Evolutionary conservation across 2,888 invertebrate genomes (phyloP), one percentile per base, ranked within the genome.

Genomic region (Orgyia antiqua): DNA sequence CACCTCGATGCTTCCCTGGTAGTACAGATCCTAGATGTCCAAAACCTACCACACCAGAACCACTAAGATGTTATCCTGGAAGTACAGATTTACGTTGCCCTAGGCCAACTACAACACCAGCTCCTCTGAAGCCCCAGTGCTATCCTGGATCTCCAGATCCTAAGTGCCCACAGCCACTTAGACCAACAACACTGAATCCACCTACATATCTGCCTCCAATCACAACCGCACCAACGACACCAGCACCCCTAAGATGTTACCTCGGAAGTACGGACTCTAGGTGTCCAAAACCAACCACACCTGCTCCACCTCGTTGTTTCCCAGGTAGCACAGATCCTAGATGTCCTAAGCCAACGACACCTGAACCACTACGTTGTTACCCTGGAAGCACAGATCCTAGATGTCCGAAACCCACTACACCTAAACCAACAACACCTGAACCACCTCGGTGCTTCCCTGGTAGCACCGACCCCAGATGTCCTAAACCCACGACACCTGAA

Each of bases 371-470:
- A 3, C 39, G 43, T 3, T 68, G 68, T 17, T 78, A 53, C 34
- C 75, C 79, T 1, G 79, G 79, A 0, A 65, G 68, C 1, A 49
- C 26, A 0, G 75, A 84, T 42, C 69, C 76, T 2, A 45, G 68
- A 6, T 77, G 77, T 32, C 69, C 69, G 0, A 44, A 15, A 15
- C 15, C 15, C 15, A 15, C 15, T 15, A n/a, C n/a, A n/a, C 76
- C 70, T 2, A 57, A 52, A 44, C 58, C 62, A 13, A 56, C 68
- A 1, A 52, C 51, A n/a, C 56, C 63, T 2, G 48, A 55, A 2
- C 53, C 57, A 6, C 50, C 42, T 5, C 36, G 31, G n/a, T 59
- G 56, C 18, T 64, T 33, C 39, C 61, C 72, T 2, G 76, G 75
- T 0, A 67, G 71, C 2, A 50, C 58, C 1, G 31, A 35, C 6